phyloP scores from a whole-genome alignment of 2,797 vertebrate genomes.

The Spinus pinus region DNA sequence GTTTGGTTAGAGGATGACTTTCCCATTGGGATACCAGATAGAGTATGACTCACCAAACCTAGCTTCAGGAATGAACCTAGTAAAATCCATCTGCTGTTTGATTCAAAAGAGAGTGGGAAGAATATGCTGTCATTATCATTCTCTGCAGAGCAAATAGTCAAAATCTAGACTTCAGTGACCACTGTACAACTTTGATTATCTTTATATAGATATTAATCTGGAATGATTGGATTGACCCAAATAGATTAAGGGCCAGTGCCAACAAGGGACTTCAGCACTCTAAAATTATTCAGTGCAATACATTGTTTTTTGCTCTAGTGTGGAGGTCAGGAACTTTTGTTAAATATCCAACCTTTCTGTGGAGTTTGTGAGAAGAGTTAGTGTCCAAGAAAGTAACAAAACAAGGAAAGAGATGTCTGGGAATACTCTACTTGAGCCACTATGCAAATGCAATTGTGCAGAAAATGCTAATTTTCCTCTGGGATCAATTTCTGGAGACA shows the following conservation, averaged over 20 bases:
- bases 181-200: not conserved
- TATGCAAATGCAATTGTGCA: not conserved
- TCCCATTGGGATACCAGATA: not conserved
- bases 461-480: not conserved
- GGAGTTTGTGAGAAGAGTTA: not conserved
- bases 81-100: not conserved
- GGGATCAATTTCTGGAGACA: not conserved
- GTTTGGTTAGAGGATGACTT: not conserved
- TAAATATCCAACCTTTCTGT: not conserved
- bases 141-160: not conserved
- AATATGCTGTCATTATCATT: not conserved
- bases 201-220: not conserved
- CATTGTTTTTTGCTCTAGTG: not conserved
- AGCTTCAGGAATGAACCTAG: not conserved
- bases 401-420: not conserved
- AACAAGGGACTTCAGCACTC: not conserved
- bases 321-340: not conserved
- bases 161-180: not conserved
- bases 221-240: not conserved
- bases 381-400: not conserved
- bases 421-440: not conserved
- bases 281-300: not conserved
- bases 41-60: not conserved
- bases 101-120: not conserved
- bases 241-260: not conserved